phyloP scores from a whole-genome alignment of 2,113 vertebrate species.

The Hyperoodon ampullatus region DNA sequence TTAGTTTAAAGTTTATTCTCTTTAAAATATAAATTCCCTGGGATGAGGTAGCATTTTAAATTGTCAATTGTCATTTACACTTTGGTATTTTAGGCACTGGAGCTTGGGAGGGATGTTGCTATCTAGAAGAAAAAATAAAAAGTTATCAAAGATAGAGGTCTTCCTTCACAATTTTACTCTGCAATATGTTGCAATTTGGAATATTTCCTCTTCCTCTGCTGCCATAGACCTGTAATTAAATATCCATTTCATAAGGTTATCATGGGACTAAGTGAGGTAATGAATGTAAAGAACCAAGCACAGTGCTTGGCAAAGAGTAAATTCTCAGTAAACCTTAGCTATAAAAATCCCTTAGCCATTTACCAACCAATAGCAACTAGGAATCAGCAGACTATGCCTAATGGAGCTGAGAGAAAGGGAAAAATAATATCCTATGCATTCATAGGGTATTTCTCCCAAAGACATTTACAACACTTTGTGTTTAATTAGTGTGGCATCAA shows the following conservation, averaged over 20 bases:
- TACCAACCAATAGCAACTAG: constrained; percentile 26
- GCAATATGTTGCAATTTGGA: constrained; percentile 45
- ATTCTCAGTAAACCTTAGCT: constrained; percentile 40
- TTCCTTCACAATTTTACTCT: constrained; percentile 28
- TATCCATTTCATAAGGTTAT: not conserved
- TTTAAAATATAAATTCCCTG: constrained; percentile 20
- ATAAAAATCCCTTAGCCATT: constrained; percentile 50
- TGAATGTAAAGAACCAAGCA: constrained; percentile 36
- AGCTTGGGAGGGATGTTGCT: not conserved
- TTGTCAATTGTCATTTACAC: not conserved
- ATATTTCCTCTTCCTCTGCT: constrained; percentile 2
- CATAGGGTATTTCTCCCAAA: not conserved
- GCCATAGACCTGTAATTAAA: constrained; percentile 56
- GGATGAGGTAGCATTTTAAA: not conserved
- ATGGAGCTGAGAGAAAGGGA: constrained; percentile 6
- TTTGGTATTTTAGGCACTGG: constrained; percentile 18
- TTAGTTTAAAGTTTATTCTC: not conserved
- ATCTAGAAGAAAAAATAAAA: constrained; percentile 28
- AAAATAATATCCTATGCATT: not conserved
- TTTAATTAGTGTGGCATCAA: not conserved
- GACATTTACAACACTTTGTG: constrained; percentile 23
- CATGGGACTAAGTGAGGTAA: constrained; percentile 50
- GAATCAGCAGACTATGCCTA: constrained; percentile 17
- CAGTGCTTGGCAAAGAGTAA: constrained; percentile 29
- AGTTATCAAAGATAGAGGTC: constrained; percentile 22